A percentile compares a stretch with the other conserved stretches of the same genome.
Evolutionary conservation across 2,797 vertebrate genomes (phyloP).

Genomic region (Rhabdophis nuchalis): DNA sequence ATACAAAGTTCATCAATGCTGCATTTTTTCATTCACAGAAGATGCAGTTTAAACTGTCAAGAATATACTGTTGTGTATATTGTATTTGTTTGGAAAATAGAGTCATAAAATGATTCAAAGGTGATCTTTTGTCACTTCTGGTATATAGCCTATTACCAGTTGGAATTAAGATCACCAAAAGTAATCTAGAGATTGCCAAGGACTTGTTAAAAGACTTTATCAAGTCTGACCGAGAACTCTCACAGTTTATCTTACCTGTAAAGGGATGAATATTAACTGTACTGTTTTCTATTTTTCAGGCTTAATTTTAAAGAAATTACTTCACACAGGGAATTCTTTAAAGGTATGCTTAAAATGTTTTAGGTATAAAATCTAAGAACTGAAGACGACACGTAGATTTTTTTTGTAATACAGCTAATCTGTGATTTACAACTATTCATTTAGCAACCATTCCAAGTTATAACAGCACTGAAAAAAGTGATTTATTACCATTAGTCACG

Average conservation of each 20-base stretch:
- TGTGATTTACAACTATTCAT: background rate
- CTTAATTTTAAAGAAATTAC: conserved; percentile 95
- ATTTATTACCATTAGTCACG: background rate
- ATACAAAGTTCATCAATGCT: background rate
- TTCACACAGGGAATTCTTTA: conserved; percentile 96
- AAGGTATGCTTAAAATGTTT: conserved; percentile 79
- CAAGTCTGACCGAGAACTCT: conserved; percentile 80
- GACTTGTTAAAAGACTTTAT: conserved; percentile 71
- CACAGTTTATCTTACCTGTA: conserved; percentile 61
- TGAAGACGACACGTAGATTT: background rate
- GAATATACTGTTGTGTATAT: background rate
- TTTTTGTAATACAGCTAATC: background rate
- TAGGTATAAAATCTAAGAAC: background rate
- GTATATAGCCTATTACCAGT: conserved; percentile 69
- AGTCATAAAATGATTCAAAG: conserved; percentile 35
- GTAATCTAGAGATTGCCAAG: conserved; percentile 78
- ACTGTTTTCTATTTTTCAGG: conserved; percentile 72
- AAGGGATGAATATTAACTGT: conserved; percentile 11
- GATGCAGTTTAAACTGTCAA: background rate
- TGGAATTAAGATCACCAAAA: conserved; percentile 77
- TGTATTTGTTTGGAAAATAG: conserved; percentile 5
- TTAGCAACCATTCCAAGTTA: background rate
- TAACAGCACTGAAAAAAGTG: background rate
- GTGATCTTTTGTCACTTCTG: conserved; percentile 72
- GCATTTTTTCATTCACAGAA: background rate